Conservation (phyloP, 2,888 invertebrate species). For the Baronia brevicornis region DNA sequence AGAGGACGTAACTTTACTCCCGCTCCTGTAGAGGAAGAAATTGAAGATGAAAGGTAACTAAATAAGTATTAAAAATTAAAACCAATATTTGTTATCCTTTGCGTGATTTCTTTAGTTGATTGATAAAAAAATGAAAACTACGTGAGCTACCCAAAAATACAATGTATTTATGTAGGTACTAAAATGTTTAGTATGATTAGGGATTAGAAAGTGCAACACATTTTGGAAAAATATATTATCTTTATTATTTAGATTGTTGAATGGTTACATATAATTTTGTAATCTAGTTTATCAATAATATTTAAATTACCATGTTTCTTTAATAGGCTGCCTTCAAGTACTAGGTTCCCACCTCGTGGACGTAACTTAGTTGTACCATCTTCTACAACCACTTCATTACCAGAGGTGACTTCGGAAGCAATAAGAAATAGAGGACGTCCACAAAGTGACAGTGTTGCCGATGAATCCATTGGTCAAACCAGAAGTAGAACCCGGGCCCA, state of each 20-base stretch:
- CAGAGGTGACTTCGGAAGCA: conserved; percentile 62
- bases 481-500: conserved; percentile 76
- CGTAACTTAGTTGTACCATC: conserved; percentile 58
- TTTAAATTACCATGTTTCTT: conserved; percentile 20
- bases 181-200: no score
- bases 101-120: no score
- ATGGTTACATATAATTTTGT: conserved; percentile 38
- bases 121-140: no score
- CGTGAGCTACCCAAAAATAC: no score
- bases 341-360: conserved; percentile 88
- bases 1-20: conserved; percentile 66
- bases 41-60: conserved; percentile 71
- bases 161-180: no score
- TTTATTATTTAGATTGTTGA: neutral
- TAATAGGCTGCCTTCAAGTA: conserved; percentile 82
- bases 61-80: no score
- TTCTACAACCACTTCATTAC: conserved; percentile 64
- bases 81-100: no score
- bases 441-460: conserved; percentile 61
- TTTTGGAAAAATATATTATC: neutral
- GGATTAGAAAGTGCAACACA: no score
- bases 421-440: conserved; percentile 53
- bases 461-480: conserved; percentile 65
- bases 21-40: conserved; percentile 68
- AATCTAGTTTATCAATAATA: conserved; percentile 22